Conservation (phyloP, 2,113 vertebrate species). For the Scomber colias region DNA sequence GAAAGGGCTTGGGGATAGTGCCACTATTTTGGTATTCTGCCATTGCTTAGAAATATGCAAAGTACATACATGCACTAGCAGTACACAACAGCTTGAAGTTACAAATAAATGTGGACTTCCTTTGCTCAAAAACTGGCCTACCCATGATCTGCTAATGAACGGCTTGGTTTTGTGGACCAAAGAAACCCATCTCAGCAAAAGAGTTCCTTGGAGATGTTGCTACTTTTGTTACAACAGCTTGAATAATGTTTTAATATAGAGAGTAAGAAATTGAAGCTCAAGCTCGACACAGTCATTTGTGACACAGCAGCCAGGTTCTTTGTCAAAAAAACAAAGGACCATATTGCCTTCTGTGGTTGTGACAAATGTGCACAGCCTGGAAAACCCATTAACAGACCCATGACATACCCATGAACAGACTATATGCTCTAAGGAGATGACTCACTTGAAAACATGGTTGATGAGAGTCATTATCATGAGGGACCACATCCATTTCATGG, state of each 20-base stretch:
- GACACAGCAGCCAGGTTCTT: constrained; percentile 19
- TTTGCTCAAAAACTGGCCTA: background rate
- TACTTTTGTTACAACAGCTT: constrained; percentile 2
- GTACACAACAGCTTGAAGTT: background rate
- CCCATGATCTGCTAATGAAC: background rate
- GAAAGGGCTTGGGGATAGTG: background rate
- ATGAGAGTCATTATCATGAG: constrained; percentile 1
- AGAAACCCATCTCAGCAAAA: constrained; percentile 7
- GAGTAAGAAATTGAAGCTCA: background rate
- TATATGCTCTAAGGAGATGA: constrained; percentile 11
- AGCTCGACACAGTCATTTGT: constrained; percentile 19
- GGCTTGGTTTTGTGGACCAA: background rate
- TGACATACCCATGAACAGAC: constrained; percentile 14
- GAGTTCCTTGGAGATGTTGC: constrained; percentile 21
- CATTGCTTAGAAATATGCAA: background rate
- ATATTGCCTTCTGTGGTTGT: constrained; percentile 6
- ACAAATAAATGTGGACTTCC: background rate
- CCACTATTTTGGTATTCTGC: background rate
- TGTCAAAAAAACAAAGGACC: constrained; percentile 19
- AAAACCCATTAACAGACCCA: background rate
- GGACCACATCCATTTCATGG: constrained; percentile 12
- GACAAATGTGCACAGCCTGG: constrained; percentile 16
- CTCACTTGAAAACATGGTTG: constrained; percentile 5
- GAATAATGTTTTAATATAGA: constrained; percentile 18
- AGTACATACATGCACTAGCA: background rate